Percentiles rank a stretch among this genome's conserved stretches.
Conservation (phyloP, 2,797 vertebrate species). For the Benthosema pterotum region DNA sequence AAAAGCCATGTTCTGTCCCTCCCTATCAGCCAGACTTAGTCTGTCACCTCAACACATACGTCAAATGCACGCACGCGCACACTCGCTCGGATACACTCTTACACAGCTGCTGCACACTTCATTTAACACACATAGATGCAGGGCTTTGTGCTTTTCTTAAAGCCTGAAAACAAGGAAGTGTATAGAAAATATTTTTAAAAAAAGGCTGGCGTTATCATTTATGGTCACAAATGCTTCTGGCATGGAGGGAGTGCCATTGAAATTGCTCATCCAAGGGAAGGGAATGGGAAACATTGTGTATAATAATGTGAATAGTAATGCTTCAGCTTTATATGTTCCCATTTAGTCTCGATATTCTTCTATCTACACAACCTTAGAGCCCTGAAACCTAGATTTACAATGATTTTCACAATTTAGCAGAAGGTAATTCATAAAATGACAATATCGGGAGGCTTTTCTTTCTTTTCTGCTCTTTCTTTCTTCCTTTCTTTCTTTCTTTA, state of each 20-base stretch:
- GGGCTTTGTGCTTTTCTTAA: conserved; percentile 74
- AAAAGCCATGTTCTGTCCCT: conserved; percentile 47
- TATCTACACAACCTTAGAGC: conserved; percentile 51
- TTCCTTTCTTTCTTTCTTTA: conserved; percentile 38
- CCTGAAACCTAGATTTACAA: conserved; percentile 67
- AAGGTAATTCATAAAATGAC: conserved; percentile 65
- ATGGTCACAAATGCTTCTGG: conserved; percentile 75
- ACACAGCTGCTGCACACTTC: conserved; percentile 62
- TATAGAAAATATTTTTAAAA: conserved; percentile 66
- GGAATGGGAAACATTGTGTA: conserved; percentile 73
- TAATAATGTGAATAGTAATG: conserved; percentile 78
- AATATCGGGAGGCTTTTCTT: conserved; percentile 49
- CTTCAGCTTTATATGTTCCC: conserved; percentile 69
- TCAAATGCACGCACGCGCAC: conserved; percentile 29
- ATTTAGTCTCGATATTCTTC: conserved; percentile 39
- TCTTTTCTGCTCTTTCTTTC: conserved; percentile 30
- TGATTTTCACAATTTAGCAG: conserved; percentile 67
- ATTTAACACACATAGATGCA: conserved; percentile 74
- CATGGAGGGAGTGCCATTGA: conserved; percentile 71
- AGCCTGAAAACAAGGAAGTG: conserved; percentile 75
- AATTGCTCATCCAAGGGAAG: conserved; percentile 76
- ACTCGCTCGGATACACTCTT: conserved; percentile 33
- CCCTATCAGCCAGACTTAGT: conserved; percentile 60
- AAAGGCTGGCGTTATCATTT: conserved; percentile 77
- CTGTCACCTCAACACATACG: conserved; percentile 62